Percentiles rank a stretch among this genome's conserved stretches.
Conservation (phyloP, 2,113 vertebrate species). For the Baryphthengus martii region DNA sequence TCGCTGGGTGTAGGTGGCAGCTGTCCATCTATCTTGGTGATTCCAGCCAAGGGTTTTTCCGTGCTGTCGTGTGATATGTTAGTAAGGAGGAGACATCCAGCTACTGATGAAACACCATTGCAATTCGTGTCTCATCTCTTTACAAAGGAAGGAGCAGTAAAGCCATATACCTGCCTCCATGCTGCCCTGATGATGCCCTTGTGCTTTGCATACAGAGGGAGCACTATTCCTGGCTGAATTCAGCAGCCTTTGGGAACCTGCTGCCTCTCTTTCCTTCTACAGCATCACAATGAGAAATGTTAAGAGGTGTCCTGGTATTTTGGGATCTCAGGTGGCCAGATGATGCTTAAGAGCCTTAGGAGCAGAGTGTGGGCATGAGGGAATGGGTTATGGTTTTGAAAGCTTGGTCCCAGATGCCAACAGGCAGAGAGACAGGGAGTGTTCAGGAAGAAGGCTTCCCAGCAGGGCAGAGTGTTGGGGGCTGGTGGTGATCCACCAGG, state of each 20-base stretch:
- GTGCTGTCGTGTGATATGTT: background rate
- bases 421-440: background rate
- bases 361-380: background rate
- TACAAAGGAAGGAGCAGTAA: background rate
- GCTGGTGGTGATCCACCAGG: rapidly evolving
- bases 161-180: background rate
- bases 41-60: background rate
- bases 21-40: rapidly evolving
- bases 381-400: background rate
- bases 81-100: background rate
- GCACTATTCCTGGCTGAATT: background rate
- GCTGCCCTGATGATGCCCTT: background rate
- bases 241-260: background rate
- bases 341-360: background rate
- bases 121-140: background rate
- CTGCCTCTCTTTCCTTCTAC: background rate
- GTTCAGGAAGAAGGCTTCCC: background rate
- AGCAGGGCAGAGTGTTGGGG: background rate
- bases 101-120: background rate
- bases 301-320: background rate
- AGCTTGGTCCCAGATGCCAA: background rate
- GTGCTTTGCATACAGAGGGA: background rate
- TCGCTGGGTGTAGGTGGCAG: rapidly evolving
- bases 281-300: background rate
- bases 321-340: background rate